A percentile compares a stretch with the other conserved stretches of the same genome.
Evolutionary conservation across 2,888 invertebrate genomes (phyloP).

Genomic region (Pheosia gnoma): DNA sequence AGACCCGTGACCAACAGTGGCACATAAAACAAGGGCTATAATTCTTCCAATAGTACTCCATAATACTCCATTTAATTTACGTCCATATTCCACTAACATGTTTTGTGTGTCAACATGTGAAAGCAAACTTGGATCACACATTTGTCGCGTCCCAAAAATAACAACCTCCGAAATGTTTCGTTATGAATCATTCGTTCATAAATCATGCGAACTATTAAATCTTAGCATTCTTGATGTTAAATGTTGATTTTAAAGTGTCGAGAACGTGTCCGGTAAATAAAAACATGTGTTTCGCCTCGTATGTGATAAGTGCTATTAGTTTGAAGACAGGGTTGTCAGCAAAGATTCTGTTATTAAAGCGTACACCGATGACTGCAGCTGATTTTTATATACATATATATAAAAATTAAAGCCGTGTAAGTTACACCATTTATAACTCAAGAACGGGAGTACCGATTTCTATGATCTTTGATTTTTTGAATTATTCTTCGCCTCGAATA

Average conservation of each 20-base stretch:
- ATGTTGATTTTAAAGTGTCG: slow-evolving; percentile 19
- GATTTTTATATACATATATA: neutral
- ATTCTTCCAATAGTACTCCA: too few relatives aligned
- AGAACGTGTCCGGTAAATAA: slow-evolving; percentile 1
- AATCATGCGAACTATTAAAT: slow-evolving; percentile 35
- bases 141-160: slow-evolving; percentile 35
- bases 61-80: too few relatives aligned
- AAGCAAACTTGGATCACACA: slow-evolving; percentile 21
- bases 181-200: slow-evolving; percentile 34
- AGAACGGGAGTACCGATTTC: too few relatives aligned
- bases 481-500: too few relatives aligned
- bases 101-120: slow-evolving; percentile 8
- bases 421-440: too few relatives aligned
- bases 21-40: too few relatives aligned
- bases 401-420: too few relatives aligned
- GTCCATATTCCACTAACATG: neutral
- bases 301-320: neutral
- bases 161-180: slow-evolving; percentile 27
- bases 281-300: neutral
- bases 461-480: too few relatives aligned
- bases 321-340: neutral
- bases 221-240: slow-evolving; percentile 31
- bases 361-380: neutral
- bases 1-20: too few relatives aligned
- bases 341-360: neutral